A percentile compares a stretch with the other conserved stretches of the same genome.
Evolutionary conservation across 2,888 invertebrate species (phyloP).

Genomic region (Tipula helvola): DNA sequence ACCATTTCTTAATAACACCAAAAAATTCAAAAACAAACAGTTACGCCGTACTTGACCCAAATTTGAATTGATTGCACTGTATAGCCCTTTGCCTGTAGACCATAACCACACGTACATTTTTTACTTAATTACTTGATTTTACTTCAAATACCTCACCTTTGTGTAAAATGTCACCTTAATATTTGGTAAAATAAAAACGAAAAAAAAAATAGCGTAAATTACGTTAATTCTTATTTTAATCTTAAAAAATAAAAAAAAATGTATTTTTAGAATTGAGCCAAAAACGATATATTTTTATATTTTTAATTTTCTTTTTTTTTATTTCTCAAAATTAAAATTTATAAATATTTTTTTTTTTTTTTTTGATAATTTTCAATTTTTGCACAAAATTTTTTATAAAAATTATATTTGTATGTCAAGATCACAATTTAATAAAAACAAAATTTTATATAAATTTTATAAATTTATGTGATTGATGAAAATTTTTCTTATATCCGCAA

Average conservation of each 20-base stretch:
- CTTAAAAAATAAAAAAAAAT: background rate
- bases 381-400: background rate
- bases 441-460: background rate
- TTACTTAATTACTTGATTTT: background rate
- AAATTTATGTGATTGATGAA: background rate
- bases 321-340: background rate
- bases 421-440: background rate
- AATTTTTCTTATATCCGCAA: background rate
- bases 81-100: background rate
- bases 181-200: background rate
- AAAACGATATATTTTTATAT: slow-evolving; percentile 5
- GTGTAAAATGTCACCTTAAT: background rate
- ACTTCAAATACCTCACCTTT: background rate
- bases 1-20: background rate
- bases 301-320: background rate
- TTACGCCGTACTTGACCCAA: background rate
- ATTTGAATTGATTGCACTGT: background rate
- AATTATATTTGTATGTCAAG: background rate
- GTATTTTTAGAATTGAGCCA: slow-evolving; percentile 8
- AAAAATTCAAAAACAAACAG: background rate
- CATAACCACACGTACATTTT: background rate
- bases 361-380: background rate
- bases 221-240: slow-evolving; percentile 1
- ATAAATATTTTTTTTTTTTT: background rate
- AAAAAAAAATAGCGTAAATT: slow-evolving; percentile 5